Conservation (phyloP, 2,888 invertebrate species). For the Conomelus anceps region DNA sequence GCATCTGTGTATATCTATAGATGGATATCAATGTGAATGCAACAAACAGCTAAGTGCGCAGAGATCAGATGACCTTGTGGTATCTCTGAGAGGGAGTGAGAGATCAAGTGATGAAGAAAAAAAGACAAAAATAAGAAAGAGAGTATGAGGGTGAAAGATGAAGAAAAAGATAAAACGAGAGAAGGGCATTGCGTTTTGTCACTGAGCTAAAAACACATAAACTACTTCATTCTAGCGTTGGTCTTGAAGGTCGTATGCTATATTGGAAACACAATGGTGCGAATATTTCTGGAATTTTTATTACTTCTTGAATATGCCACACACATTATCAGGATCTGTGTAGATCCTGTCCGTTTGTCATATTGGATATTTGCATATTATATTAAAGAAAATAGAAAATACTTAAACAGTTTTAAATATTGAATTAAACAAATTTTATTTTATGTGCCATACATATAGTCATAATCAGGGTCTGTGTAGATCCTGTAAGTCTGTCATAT, state of each 20-base stretch:
- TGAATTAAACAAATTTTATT: too few relatives aligned
- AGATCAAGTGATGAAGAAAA: background rate
- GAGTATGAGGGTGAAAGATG: background rate
- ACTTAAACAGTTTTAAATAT: too few relatives aligned
- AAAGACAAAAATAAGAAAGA: too few relatives aligned
- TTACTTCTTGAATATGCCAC: background rate
- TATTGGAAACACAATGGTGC: background rate
- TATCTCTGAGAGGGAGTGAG: too few relatives aligned
- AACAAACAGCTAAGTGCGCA: too few relatives aligned
- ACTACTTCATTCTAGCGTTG: background rate
- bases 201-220: background rate
- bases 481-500: too few relatives aligned
- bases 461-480: too few relatives aligned
- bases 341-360: background rate
- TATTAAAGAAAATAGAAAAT: too few relatives aligned
- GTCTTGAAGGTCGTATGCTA: background rate
- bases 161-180: background rate
- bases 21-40: too few relatives aligned
- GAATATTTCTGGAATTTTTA: background rate
- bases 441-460: too few relatives aligned
- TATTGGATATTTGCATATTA: background rate
- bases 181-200: background rate
- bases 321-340: background rate
- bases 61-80: too few relatives aligned
- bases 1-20: too few relatives aligned